Percentiles rank a stretch among this genome's conserved stretches.
Evolutionary conservation across 2,113 vertebrate species (phyloP).

Genomic region (Crotalus helleri): DNA sequence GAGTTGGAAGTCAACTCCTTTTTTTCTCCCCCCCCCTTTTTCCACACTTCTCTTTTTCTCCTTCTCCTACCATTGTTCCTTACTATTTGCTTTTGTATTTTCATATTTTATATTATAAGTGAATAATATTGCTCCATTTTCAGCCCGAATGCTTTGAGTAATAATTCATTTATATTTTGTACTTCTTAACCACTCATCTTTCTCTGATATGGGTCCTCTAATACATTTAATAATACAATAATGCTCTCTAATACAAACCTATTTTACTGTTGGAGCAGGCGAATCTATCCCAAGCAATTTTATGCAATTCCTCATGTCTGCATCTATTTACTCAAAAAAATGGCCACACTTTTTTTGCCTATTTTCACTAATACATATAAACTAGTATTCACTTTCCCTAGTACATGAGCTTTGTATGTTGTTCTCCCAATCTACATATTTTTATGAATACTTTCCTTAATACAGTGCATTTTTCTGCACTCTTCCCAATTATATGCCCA

Average conservation of each 20-base stretch:
- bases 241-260: not conserved
- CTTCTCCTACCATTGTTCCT: no score
- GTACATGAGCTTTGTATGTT: not conserved
- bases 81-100: no score
- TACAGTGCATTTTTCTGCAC: not conserved
- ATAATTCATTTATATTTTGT: not conserved
- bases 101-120: no score
- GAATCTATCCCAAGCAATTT: not conserved
- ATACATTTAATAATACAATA: not conserved
- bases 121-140: not conserved
- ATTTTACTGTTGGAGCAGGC: not conserved
- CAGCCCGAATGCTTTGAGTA: not conserved
- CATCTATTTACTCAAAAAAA: not conserved
- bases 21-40: no score
- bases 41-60: no score
- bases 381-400: not conserved
- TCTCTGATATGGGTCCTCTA: not conserved
- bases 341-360: not conserved
- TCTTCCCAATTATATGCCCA: not conserved
- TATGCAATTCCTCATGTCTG: not conserved
- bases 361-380: not conserved
- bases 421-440: not conserved
- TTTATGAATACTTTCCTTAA: not conserved
- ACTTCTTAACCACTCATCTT: not conserved
- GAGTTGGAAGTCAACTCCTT: no score